Percentiles rank a stretch among this genome's conserved stretches.
Evolutionary conservation across 2,797 vertebrate genomes (phyloP).

Genomic region (Darevskia nairensis): DNA sequence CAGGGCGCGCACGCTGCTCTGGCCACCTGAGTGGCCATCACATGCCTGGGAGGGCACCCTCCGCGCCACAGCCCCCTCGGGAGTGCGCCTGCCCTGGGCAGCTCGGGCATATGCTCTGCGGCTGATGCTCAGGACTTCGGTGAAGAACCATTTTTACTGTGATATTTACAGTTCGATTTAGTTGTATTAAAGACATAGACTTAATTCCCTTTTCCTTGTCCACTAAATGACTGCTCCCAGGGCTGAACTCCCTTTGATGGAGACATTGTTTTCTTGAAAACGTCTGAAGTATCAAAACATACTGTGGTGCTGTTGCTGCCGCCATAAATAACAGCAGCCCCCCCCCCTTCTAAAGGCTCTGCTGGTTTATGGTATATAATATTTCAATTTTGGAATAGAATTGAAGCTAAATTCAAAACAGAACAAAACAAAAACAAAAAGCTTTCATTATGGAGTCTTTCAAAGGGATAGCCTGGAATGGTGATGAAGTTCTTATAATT

Average conservation of each 20-base stretch:
- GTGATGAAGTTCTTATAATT: not conserved
- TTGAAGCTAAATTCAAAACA: not conserved
- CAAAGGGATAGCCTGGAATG: not conserved
- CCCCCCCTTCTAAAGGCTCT: no score
- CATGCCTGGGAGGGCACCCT: no score
- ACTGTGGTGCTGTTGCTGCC: not conserved
- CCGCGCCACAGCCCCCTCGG: rapidly evolving
- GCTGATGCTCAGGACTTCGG: not conserved
- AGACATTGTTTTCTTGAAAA: not conserved
- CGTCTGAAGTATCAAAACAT: not conserved
- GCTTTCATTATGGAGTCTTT: not conserved
- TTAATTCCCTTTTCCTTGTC: not conserved
- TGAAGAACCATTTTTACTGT: not conserved
- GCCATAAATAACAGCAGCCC: not conserved
- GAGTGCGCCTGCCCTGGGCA: no score
- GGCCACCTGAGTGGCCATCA: no score
- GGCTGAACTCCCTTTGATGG: not conserved
- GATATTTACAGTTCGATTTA: not conserved
- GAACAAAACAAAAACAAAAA: no score
- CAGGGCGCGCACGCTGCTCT: no score
- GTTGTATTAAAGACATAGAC: not conserved
- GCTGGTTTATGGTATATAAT: not conserved
- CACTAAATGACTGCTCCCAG: not conserved
- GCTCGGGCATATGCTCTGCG: no score
- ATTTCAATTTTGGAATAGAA: not conserved